These are phyloP conservation scores for Psammodynastes pulverulentus DNA, from an alignment of 2,113 vertebrate genomes.

Conservation along the genomic window DNA sequence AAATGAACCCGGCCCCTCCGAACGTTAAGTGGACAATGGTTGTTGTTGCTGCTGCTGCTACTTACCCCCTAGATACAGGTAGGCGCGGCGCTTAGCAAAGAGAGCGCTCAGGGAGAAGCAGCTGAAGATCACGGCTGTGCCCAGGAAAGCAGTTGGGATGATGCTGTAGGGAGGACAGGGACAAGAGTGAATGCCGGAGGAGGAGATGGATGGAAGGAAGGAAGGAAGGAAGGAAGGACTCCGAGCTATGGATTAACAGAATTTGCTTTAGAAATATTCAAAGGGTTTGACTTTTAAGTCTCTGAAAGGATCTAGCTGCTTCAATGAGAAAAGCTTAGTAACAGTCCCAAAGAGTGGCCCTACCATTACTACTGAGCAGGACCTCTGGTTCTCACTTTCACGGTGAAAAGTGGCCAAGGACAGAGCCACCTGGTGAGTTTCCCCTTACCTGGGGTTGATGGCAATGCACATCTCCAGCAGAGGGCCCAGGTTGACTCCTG, in stretches of 20 bases:
- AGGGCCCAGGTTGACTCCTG: slow-evolving; percentile 90
- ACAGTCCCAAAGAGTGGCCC: not conserved
- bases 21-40: not conserved
- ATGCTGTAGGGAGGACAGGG: slow-evolving; percentile 72
- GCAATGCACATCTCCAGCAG: slow-evolving; percentile 87
- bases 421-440: accelerated
- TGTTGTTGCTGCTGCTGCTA: not conserved
- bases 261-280: not conserved
- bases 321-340: not conserved
- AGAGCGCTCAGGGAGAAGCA: slow-evolving; percentile 95
- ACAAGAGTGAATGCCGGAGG: not conserved
- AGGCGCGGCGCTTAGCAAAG: slow-evolving; percentile 87
- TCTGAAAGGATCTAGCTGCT: not conserved
- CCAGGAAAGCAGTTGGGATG: slow-evolving; percentile 89
- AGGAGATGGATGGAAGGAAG: not conserved
- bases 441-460: slow-evolving; percentile 85
- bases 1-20: accelerated
- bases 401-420: not conserved
- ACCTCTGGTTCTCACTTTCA: not conserved
- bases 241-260: not conserved
- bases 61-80: slow-evolving; percentile 91
- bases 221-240: not conserved
- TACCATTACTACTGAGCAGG: not conserved
- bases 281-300: not conserved
- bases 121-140: slow-evolving; percentile 85